Base-by-base conservation (phyloP, 2,888 invertebrate genomes). In the Catocala fraxini region DNA sequence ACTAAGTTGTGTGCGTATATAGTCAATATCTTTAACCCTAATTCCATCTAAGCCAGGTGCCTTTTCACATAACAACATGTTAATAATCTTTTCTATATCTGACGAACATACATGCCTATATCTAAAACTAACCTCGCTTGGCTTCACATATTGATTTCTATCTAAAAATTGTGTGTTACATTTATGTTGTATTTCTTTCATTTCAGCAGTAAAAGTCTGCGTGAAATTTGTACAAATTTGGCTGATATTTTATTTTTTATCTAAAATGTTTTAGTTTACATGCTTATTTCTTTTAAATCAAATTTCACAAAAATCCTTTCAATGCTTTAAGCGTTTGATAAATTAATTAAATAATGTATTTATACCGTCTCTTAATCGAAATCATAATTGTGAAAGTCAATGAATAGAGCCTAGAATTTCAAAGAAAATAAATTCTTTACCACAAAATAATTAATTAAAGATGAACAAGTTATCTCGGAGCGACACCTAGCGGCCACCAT, bases 361-460 rank as follows among this genome's bases (percentile, higher is more conserved):
- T 65, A 67, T 80, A 82, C 76, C 81, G 82, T 82, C 84, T 83
- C 85, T 80, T 86, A 89, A 88, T 88, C 77, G 81, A 86, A 89
- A 85, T 85, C 75, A 83, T 85, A 86, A 89, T 89, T 86, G 82
- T 75, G 71, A 78, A 83, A 85, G 81, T 83, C 80, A 85, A 68
- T 87, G 87, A 89, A 90, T 88, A 77, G 84, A 71, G 78, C 71
- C 73, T 71, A 73, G 81, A 88, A 86, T 89, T 86, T 88, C 88
- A 89, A 91, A 90, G 91, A 83, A 87, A 89, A 87, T 85, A 88
- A 89, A 88, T 91, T 90, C 90, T 89, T 89, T 86, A 80, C 89
- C 86, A 82, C 89, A 89, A 91, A 91, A 92, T 92, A 89, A 92
- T 92, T 93, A 93, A 93, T 93, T 93, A 92, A 92, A 90, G 83